Conservation (phyloP, 2,113 vertebrate species). For the Chloebia gouldiae region DNA sequence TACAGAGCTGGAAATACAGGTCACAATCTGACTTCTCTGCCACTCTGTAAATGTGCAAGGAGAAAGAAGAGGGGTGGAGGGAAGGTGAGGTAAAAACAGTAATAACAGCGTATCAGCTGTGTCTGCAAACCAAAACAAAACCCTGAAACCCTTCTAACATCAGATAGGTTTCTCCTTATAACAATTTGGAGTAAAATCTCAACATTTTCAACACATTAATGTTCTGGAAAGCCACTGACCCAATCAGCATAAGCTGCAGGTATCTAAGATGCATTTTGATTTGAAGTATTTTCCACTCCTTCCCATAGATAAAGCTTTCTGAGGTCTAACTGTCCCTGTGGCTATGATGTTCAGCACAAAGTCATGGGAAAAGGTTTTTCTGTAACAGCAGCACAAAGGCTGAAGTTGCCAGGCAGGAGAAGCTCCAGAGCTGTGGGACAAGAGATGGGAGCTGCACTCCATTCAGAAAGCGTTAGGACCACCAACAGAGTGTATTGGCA, state of each 20-base stretch:
- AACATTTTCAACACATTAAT: background rate
- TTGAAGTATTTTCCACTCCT: background rate
- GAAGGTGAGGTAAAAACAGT: background rate
- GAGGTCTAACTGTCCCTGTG: background rate
- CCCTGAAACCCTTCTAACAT: background rate
- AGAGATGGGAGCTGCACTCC: fast-evolving
- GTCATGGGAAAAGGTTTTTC: background rate
- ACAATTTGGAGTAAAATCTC: background rate
- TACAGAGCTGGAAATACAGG: fast-evolving
- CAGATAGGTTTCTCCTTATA: background rate
- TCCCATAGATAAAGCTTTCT: background rate
- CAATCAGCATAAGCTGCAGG: background rate
- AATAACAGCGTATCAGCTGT: fast-evolving
- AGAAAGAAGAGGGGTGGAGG: background rate
- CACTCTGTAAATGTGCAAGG: background rate
- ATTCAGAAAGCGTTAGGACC: background rate
- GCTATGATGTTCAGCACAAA: background rate
- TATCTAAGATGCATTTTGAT: background rate
- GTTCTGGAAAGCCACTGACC: background rate
- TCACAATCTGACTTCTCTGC: background rate
- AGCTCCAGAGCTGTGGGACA: background rate
- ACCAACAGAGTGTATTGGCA: conserved; percentile 15
- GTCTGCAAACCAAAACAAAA: background rate
- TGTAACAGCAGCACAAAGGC: background rate
- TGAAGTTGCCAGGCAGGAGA: background rate